Conservation (phyloP, 2,797 vertebrate genomes). For the Silurus aristotelis region DNA sequence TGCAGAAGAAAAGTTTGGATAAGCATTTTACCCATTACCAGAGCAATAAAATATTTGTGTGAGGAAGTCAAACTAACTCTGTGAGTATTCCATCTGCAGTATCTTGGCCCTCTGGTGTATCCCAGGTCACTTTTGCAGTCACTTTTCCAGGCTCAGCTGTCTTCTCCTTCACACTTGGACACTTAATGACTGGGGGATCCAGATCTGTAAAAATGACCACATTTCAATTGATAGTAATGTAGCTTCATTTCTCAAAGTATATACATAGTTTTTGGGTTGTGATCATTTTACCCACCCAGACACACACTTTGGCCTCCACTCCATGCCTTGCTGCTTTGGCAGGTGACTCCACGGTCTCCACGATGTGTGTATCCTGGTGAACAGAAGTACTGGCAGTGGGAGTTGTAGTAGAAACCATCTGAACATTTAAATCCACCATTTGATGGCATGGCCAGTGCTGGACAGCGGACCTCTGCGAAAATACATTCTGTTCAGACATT, state of each 20-base stretch:
- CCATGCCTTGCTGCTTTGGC: conserved; percentile 88
- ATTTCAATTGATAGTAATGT: not conserved
- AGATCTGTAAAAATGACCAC: conserved; percentile 73
- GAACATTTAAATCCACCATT: conserved; percentile 92
- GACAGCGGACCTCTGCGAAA: conserved; percentile 88
- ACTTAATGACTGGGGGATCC: conserved; percentile 91
- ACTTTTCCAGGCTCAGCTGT: conserved; percentile 91
- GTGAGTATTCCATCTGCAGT: conserved; percentile 95
- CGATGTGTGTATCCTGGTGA: conserved; percentile 87
- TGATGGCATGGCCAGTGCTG: conserved; percentile 81
- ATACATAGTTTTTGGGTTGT: not conserved
- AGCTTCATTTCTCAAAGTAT: not conserved
- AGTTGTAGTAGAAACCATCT: conserved; percentile 95
- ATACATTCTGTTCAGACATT: not conserved
- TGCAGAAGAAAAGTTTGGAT: not conserved
- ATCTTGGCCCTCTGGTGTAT: conserved; percentile 92
- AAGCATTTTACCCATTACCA: not conserved
- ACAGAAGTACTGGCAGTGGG: conserved; percentile 93
- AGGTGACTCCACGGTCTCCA: conserved; percentile 83
- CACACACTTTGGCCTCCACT: conserved; percentile 82
- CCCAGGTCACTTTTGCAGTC: conserved; percentile 90
- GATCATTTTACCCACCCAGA: conserved; percentile 73
- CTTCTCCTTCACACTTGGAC: conserved; percentile 91
- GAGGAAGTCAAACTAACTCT: conserved; percentile 78
- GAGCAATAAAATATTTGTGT: not conserved